These are phyloP conservation scores for Megatriorchis doriae DNA, from an alignment of 2,113 vertebrate species.

Conservation along the genomic window DNA sequence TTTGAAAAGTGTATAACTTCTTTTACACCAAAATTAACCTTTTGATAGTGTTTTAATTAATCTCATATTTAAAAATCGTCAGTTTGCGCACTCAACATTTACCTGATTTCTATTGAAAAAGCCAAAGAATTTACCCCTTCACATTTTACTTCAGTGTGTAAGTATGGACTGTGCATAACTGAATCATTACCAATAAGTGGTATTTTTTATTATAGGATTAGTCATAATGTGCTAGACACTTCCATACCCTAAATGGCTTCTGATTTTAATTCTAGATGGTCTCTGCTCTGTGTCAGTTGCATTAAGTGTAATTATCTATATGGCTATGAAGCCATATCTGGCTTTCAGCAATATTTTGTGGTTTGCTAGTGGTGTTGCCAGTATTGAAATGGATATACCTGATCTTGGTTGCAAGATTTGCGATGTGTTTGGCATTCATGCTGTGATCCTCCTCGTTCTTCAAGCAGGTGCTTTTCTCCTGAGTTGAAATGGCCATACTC, in stretches of 20 bases:
- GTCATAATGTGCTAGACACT: background rate
- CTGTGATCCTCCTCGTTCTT: background rate
- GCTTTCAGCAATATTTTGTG: background rate
- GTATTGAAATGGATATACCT: background rate
- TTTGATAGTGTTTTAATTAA: background rate
- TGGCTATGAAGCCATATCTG: background rate
- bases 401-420: background rate
- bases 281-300: background rate
- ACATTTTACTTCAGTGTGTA: background rate
- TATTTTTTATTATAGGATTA: background rate
- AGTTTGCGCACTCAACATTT: background rate
- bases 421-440: background rate
- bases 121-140: background rate
- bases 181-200: background rate
- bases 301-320: background rate
- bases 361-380: background rate
- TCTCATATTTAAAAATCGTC: background rate
- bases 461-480: background rate
- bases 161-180: background rate
- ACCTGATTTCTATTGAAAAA: background rate
- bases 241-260: background rate
- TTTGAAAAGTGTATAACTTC: background rate
- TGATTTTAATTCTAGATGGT: background rate
- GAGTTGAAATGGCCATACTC: background rate
- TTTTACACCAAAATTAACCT: background rate